Conservation (phyloP, 2,888 invertebrate species). For the Ceratothoa steindachneri region DNA sequence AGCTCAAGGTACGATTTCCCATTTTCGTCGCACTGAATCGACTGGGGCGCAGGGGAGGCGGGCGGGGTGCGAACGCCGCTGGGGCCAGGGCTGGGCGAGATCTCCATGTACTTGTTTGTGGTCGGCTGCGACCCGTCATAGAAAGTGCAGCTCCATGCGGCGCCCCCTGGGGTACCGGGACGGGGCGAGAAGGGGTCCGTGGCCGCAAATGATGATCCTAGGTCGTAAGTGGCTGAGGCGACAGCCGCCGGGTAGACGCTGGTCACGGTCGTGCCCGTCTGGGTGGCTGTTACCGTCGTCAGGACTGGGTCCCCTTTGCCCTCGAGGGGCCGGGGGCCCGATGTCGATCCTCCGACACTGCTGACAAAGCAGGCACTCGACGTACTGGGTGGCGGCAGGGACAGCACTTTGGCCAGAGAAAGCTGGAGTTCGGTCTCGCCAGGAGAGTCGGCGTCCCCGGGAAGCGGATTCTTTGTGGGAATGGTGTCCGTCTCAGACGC, state of each 20-base stretch:
- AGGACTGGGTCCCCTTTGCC: constrained; percentile 13
- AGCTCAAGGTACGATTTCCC: constrained; percentile 84
- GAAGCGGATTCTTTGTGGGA: no score
- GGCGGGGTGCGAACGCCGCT: not conserved
- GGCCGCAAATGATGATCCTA: constrained; percentile 14
- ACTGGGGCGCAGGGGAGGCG: constrained; percentile 56
- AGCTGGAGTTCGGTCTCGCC: constrained; percentile 26
- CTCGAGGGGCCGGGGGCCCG: constrained; percentile 53
- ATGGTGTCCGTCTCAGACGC: constrained; percentile 15
- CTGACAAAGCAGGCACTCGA: not conserved
- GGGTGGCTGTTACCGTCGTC: constrained; percentile 31
- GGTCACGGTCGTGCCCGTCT: constrained; percentile 34
- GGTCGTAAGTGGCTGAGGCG: constrained; percentile 37
- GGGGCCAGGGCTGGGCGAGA: constrained; percentile 30
- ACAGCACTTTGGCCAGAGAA: constrained; percentile 39
- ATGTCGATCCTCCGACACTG: not conserved
- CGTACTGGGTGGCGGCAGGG: not conserved
- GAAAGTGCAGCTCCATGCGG: constrained; percentile 45
- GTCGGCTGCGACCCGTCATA: constrained; percentile 42
- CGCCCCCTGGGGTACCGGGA: constrained; percentile 22
- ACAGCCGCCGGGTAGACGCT: constrained; percentile 39
- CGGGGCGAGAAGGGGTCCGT: constrained; percentile 35
- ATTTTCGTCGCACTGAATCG: constrained; percentile 81
- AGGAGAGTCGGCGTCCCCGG: constrained; percentile 6
- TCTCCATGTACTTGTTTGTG: constrained; percentile 46